phyloP scores from a whole-genome alignment of 1,140 invertebrate genomes.

The Melanaphis sacchari region DNA sequence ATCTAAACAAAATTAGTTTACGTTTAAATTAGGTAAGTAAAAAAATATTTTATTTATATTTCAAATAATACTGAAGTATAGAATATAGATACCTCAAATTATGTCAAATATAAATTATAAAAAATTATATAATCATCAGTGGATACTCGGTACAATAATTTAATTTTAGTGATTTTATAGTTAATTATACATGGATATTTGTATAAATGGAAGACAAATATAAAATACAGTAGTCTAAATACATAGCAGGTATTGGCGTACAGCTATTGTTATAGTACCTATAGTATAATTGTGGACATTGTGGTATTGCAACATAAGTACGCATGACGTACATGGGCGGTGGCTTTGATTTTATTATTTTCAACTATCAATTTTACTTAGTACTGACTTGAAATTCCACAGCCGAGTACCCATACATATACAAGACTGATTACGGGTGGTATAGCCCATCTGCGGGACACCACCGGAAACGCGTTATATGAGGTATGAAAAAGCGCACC shows the following conservation, averaged over 20 bases:
- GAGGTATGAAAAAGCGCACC: background rate
- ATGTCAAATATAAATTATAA: background rate
- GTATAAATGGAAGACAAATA: background rate
- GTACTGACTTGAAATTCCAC: background rate
- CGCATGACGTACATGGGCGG: background rate
- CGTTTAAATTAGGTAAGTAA: background rate
- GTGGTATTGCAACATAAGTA: background rate
- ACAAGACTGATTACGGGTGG: background rate
- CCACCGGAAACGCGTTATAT: conserved; percentile 29
- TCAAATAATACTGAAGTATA: background rate
- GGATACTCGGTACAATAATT: background rate
- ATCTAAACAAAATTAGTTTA: background rate
- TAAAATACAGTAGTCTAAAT: background rate
- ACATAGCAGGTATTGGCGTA: background rate
- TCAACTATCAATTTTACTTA: background rate
- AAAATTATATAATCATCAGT: background rate
- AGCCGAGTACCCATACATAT: background rate
- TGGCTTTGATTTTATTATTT: conserved; percentile 8
- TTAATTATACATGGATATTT: background rate
- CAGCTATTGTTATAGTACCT: too few relatives aligned
- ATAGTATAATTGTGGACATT: background rate
- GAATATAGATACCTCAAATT: background rate
- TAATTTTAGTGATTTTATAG: background rate
- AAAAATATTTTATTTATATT: background rate
- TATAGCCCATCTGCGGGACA: background rate